Conservation (phyloP, 2,888 invertebrate species). For the Limenitis camilla region DNA sequence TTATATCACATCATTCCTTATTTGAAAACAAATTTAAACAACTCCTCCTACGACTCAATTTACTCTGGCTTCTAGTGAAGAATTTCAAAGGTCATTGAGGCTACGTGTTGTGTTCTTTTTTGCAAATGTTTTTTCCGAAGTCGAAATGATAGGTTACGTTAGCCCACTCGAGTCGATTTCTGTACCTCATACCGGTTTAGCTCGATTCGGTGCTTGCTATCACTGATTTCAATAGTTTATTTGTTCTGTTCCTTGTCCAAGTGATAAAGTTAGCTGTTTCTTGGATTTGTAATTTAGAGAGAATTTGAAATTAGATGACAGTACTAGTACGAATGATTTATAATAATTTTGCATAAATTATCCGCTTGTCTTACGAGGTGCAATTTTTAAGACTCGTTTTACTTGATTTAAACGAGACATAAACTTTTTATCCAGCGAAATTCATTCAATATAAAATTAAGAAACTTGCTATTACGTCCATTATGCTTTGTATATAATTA, state of each 20-base stretch:
- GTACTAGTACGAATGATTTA: too few relatives aligned
- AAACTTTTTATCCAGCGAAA: background rate
- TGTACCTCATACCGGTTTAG: slow-evolving; percentile 15
- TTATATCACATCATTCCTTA: slow-evolving; percentile 22
- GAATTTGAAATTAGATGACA: background rate
- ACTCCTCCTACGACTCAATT: background rate
- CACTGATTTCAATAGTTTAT: slow-evolving; percentile 2
- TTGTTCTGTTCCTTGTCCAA: background rate
- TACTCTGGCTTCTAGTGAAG: slow-evolving; percentile 33
- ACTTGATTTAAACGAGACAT: too few relatives aligned
- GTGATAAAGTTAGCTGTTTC: background rate
- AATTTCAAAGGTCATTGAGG: slow-evolving; percentile 65
- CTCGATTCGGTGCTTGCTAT: slow-evolving; percentile 8
- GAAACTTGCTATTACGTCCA: background rate
- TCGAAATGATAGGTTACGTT: slow-evolving; percentile 44
- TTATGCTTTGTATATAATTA: background rate
- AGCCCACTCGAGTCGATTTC: slow-evolving; percentile 30
- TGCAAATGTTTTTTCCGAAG: slow-evolving; percentile 47
- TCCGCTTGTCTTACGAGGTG: too few relatives aligned
- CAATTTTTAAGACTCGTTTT: too few relatives aligned
- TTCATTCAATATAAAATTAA: background rate
- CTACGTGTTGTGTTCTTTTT: slow-evolving; percentile 62
- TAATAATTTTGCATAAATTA: too few relatives aligned
- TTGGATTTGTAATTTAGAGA: background rate
- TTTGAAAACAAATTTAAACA: slow-evolving; percentile 32